Base-by-base conservation (phyloP, 2,113 vertebrate genomes). In the Cairina moschata region DNA sequence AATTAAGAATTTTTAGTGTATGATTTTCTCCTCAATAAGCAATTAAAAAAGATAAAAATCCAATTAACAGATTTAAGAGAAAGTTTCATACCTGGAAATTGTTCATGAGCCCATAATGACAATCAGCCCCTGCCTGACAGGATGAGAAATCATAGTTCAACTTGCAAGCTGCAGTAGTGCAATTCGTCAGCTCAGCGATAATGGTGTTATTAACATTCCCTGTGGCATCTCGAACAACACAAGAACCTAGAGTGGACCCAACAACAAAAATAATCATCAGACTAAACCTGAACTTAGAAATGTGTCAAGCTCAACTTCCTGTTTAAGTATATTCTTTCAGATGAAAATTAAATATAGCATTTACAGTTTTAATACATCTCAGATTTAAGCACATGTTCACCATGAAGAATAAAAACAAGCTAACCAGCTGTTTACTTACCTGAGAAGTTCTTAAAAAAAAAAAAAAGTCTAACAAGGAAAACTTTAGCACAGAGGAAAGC, bases 201-300 rank as follows among this genome's bases (percentile, higher is more conserved):
- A 99, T 17, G 3, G 99, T 99, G 78, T 97, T 96, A 42, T 99
- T 99, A 13, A 96, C 0, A 0, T 83, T 98, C 29, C 99, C 99
- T 17, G 98, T 99, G 76, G 99, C 99, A 86, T 99, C 99, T 65
- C 99, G 98, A 89, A 99, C 98, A 78, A 99, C 99, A 91, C 99
- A 99, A 36, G 99, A 97, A 75, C 99, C 99, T 99, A 92, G 52
- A 46, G 29, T 18, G 13, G 62, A 91, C n/a, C 74, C 15, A 77
- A 38, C 31, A 17, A 87, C 32, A 96, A 85, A 50, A 77, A 40
- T 40, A 65, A 65, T 79, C 48, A 76, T 74, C 62, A 86, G 46
- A 50, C 46, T 60, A 38, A 90, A 32, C 6, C 6, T 32, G 28
- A 60, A 36, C 16, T 68, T 71, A 36, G 38, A 11, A 4, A 12